A percentile compares a stretch with the other conserved stretches of the same genome.
Conservation (phyloP, 2,797 vertebrate species). For the Typhlichthys eigenmanni region DNA sequence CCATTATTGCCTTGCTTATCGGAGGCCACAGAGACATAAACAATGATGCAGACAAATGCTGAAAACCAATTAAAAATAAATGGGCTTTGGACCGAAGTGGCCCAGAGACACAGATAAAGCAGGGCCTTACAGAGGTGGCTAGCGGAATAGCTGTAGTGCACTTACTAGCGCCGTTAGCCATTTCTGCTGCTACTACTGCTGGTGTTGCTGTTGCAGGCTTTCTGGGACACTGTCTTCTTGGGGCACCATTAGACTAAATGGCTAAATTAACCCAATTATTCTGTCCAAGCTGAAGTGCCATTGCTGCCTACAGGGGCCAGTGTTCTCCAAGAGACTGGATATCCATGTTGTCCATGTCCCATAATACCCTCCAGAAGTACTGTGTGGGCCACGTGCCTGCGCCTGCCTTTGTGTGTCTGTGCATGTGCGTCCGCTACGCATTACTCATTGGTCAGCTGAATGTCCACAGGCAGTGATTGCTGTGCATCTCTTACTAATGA, state of each 20-base stretch:
- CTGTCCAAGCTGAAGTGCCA: slow-evolving; percentile 36
- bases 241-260: slow-evolving; percentile 50
- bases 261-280: slow-evolving; percentile 61
- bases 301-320: slow-evolving; percentile 35
- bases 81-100: slow-evolving; percentile 51
- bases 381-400: not conserved
- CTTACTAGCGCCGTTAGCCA: not conserved
- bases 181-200: not conserved
- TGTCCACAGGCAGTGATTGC: slow-evolving; percentile 43
- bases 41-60: slow-evolving; percentile 59
- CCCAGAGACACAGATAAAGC: slow-evolving; percentile 54
- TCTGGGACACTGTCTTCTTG: slow-evolving; percentile 42
- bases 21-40: slow-evolving; percentile 58
- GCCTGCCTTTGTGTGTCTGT: slow-evolving; percentile 3
- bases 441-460: slow-evolving; percentile 48
- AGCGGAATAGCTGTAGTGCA: not conserved
- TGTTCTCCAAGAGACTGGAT: not conserved
- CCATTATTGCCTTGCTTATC: slow-evolving; percentile 64
- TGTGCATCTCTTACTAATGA: slow-evolving; percentile 43
- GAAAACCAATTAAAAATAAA: slow-evolving; percentile 74
- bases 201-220: slow-evolving; percentile 5
- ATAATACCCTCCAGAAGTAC: not conserved
- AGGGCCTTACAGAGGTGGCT: slow-evolving; percentile 3
- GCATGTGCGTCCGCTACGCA: slow-evolving; percentile 5
- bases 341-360: not conserved